phyloP scores from a whole-genome alignment of 2,888 invertebrate genomes.

The Drosophila neotestacea region DNA sequence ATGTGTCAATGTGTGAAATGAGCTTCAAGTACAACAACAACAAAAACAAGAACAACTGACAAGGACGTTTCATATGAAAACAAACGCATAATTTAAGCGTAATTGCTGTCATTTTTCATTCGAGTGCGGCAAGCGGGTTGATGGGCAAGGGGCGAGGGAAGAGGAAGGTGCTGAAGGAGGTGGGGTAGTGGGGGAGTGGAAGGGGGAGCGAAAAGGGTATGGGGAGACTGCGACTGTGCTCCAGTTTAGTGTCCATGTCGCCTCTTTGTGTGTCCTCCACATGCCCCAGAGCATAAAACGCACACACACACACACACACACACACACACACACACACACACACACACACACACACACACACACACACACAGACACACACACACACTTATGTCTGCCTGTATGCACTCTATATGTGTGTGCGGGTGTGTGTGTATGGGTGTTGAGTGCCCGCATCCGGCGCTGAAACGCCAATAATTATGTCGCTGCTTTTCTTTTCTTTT shows the following conservation, averaged over 20 bases:
- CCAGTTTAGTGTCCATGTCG: constrained; percentile 66
- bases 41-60: constrained; percentile 43
- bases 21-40: constrained; percentile 66
- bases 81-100: constrained; percentile 82
- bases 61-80: constrained; percentile 79
- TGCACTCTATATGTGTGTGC: neutral
- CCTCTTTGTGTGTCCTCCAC: constrained; percentile 46
- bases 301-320: neutral
- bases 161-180: too few relatives aligned
- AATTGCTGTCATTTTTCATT: constrained; percentile 82
- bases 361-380: neutral
- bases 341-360: neutral
- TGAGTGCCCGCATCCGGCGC: constrained; percentile 70
- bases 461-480: constrained; percentile 76
- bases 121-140: constrained; percentile 51
- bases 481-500: constrained; percentile 25
- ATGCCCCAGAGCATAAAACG: constrained; percentile 19
- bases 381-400: neutral
- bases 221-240: constrained; percentile 45
- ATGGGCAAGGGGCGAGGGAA: neutral
- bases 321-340: neutral
- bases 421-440: neutral
- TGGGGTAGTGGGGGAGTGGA: too few relatives aligned
- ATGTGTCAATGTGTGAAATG: constrained; percentile 73
- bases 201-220: too few relatives aligned